Percentiles rank a stretch among this genome's conserved stretches.
phyloP scores from a whole-genome alignment of 2,888 invertebrate species.

The Rugalucina vietnamica region DNA sequence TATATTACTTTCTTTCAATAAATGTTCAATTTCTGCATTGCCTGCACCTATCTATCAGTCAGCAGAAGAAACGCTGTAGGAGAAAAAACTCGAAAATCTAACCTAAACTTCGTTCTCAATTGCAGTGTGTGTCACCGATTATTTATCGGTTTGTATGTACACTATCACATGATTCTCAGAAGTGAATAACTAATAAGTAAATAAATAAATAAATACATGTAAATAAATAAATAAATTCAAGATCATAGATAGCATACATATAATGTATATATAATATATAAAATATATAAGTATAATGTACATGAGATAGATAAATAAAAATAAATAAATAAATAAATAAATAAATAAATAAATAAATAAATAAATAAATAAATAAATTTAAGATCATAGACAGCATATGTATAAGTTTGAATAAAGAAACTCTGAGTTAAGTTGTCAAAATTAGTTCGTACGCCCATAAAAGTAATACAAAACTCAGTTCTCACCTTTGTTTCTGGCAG shows the following conservation, averaged over 20 bases:
- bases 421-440: background rate
- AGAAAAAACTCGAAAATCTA: too few species aligned
- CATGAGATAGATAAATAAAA: background rate
- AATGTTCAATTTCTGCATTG: too few species aligned
- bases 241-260: background rate
- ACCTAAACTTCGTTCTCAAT: too few species aligned
- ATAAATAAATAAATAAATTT: background rate
- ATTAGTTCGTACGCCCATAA: too few species aligned
- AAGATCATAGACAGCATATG: background rate
- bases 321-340: background rate
- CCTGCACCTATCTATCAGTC: too few species aligned
- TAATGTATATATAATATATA: background rate
- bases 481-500: background rate
- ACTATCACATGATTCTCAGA: background rate
- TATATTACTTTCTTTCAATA: too few species aligned
- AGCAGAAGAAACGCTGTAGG: too few species aligned
- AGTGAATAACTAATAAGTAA: background rate
- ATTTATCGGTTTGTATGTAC: background rate
- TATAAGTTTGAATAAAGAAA: background rate
- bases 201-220: background rate
- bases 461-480: too few species aligned
- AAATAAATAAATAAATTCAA: background rate
- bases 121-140: too few species aligned
- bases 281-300: background rate
- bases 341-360: background rate